phyloP scores from a whole-genome alignment of 2,113 vertebrate species.

The Gallinago paraguaiae region DNA sequence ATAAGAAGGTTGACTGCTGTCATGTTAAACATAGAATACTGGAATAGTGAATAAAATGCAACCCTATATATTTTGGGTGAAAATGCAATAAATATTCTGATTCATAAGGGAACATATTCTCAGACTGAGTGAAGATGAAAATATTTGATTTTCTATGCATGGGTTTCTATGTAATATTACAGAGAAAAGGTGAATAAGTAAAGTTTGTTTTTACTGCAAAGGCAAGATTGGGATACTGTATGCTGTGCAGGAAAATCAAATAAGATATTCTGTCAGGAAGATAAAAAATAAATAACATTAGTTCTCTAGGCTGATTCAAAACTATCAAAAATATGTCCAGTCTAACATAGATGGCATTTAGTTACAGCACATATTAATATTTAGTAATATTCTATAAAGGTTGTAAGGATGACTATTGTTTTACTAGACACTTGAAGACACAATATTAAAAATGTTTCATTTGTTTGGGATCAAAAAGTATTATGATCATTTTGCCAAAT shows the following conservation, averaged over 20 bases:
- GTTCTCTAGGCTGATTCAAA: constrained; percentile 44
- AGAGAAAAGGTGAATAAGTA: not conserved
- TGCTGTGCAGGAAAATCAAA: constrained; percentile 39
- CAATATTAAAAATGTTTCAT: constrained; percentile 57
- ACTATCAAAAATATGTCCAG: constrained; percentile 61
- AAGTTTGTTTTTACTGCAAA: constrained; percentile 1
- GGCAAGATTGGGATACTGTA: constrained; percentile 7
- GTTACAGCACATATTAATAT: constrained; percentile 47
- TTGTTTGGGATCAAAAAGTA: constrained; percentile 34
- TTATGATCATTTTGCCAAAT: constrained; percentile 28
- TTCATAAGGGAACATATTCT: not conserved
- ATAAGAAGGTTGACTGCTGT: not conserved
- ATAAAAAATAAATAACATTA: constrained; percentile 63
- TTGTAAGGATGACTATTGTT: constrained; percentile 43
- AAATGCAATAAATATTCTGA: not conserved
- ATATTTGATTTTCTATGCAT: not conserved
- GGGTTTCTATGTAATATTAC: not conserved
- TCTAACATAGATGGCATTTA: constrained; percentile 61
- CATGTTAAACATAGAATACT: not conserved
- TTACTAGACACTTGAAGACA: constrained; percentile 12
- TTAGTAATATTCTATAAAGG: constrained; percentile 48
- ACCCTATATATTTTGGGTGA: not conserved
- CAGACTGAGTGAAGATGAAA: not conserved
- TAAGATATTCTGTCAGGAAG: constrained; percentile 46
- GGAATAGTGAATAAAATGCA: not conserved